phyloP scores from a whole-genome alignment of 2,888 invertebrate genomes.

The Plusia festucae region DNA sequence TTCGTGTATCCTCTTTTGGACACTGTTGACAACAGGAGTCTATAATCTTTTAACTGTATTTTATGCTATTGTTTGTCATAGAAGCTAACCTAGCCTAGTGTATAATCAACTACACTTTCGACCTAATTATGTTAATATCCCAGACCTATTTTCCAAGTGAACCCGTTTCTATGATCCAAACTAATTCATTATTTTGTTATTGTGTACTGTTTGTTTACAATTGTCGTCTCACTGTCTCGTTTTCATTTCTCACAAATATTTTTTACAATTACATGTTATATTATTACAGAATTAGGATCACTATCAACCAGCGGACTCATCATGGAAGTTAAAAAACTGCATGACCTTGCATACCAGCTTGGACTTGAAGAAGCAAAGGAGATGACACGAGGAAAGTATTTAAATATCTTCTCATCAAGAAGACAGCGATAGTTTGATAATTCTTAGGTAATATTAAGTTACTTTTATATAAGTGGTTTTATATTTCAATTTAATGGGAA shows the following conservation, averaged over 20 bases:
- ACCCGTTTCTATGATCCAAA: too few species aligned
- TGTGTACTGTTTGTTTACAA: too few species aligned
- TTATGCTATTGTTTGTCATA: too few species aligned
- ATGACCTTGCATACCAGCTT: conserved; percentile 97
- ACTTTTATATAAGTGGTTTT: conserved; percentile 6
- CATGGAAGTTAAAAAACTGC: conserved; percentile 97
- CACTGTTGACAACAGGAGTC: too few species aligned
- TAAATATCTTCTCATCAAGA: conserved; percentile 93
- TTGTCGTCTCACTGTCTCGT: too few species aligned
- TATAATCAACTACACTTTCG: too few species aligned
- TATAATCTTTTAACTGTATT: too few species aligned
- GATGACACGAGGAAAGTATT: conserved; percentile 98
- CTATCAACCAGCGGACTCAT: conserved; percentile 95
- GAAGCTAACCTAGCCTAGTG: too few species aligned
- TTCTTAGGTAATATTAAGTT: conserved; percentile 26
- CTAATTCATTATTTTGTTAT: too few species aligned
- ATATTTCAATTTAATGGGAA: background rate
- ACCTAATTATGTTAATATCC: too few species aligned
- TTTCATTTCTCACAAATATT: too few species aligned
- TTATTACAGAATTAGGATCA: conserved; percentile 91
- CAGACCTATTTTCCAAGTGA: too few species aligned
- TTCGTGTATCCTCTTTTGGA: background rate
- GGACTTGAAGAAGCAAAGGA: conserved; percentile 98
- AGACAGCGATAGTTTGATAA: conserved; percentile 69
- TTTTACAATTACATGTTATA: conserved; percentile 27